phyloP scores from a whole-genome alignment of 1,140 invertebrate species.

The Aethina tumida region DNA sequence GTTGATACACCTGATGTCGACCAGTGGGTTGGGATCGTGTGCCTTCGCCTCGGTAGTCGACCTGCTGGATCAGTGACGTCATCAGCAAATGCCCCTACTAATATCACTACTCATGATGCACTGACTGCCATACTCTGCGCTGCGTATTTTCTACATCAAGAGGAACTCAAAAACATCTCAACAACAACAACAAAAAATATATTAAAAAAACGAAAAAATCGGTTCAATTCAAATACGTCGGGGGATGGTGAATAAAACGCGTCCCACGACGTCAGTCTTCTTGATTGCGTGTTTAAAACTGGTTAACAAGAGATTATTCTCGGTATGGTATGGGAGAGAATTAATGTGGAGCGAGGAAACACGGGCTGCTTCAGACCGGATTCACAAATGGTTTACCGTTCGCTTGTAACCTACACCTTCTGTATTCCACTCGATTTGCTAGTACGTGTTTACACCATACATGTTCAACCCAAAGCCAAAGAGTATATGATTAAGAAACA shows the following conservation, averaged over 20 bases:
- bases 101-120: slow-evolving; percentile 10
- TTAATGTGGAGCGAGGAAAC: no score
- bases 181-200: background rate
- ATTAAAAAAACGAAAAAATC: slow-evolving; percentile 10
- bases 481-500: no score
- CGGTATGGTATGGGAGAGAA: no score
- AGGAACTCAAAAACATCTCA: background rate
- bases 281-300: no score
- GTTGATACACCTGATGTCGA: slow-evolving; percentile 81
- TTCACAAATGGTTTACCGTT: no score
- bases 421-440: no score
- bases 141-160: background rate
- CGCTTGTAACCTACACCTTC: no score
- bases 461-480: no score
- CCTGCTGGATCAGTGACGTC: slow-evolving; percentile 35
- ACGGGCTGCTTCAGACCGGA: no score
- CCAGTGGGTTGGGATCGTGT: slow-evolving; percentile 81
- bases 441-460: no score
- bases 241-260: background rate
- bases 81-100: slow-evolving; percentile 7
- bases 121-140: slow-evolving; percentile 16
- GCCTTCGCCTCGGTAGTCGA: slow-evolving; percentile 81
- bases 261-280: no score
- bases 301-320: no score
- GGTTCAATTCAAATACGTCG: slow-evolving; percentile 7